These are phyloP conservation scores for Platyrinchus mystaceus DNA, from an alignment of 2,797 vertebrate species.

Conservation along the genomic window DNA sequence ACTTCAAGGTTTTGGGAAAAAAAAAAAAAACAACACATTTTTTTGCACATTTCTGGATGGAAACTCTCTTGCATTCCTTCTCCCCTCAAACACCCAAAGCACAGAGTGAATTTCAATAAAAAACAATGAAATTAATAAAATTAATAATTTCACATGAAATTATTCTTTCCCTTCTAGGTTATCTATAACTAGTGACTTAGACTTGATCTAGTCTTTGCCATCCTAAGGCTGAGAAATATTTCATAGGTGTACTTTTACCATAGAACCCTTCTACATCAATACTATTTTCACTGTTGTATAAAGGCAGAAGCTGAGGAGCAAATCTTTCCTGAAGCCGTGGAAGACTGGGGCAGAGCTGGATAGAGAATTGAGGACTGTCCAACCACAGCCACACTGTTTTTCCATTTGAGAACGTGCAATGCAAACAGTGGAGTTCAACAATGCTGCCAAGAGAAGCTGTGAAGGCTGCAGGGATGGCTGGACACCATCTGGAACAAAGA, in stretches of 20 bases:
- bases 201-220: not conserved
- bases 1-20: rapidly evolving
- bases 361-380: not conserved
- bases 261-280: not conserved
- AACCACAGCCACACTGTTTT: not conserved
- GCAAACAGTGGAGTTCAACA: not conserved
- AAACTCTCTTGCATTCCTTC: not conserved
- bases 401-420: not conserved
- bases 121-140: no score
- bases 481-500: not conserved
- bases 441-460: not conserved
- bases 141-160: not conserved
- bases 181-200: not conserved
- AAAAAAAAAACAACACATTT: no score
- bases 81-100: not conserved
- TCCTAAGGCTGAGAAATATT: not conserved
- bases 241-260: not conserved
- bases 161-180: not conserved
- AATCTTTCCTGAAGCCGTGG: not conserved
- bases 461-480: not conserved
- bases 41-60: not conserved
- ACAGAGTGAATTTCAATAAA: not conserved
- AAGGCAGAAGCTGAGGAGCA: not conserved
- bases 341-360: not conserved
- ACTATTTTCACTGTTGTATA: not conserved